Percentiles rank a stretch among this genome's conserved stretches.
Evolutionary conservation across 2,888 invertebrate species (phyloP).

Genomic region (Piscicola geometra): DNA sequence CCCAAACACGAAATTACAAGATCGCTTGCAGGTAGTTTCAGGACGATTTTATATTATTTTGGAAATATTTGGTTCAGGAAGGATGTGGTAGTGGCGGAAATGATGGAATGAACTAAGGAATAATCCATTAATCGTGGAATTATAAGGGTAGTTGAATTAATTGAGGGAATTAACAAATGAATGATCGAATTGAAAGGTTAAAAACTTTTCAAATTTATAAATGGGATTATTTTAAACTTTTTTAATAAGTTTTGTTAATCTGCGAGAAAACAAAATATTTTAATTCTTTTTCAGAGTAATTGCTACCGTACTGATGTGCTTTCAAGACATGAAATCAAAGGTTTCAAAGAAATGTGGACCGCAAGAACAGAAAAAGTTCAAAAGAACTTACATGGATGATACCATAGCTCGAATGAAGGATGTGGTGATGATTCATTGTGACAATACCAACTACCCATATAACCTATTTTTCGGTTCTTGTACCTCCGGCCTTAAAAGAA

Average conservation of each 20-base stretch:
- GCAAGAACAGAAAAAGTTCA: not conserved
- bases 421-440: not conserved
- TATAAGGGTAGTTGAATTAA: no score
- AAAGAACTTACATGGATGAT: not conserved
- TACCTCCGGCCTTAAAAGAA: conserved; percentile 10
- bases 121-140: no score
- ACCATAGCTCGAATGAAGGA: not conserved
- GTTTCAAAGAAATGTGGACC: not conserved
- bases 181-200: no score
- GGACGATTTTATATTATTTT: no score
- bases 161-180: no score
- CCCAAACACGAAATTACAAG: not conserved
- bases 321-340: conserved; percentile 10
- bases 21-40: not conserved
- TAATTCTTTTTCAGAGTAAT: not conserved
- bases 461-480: conserved; percentile 12
- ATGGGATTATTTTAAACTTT: no score
- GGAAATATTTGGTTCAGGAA: no score
- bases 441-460: not conserved
- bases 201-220: no score
- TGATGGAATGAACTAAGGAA: no score
- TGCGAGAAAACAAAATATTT: no score
- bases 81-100: no score
- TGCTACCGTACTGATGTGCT: conserved; percentile 2
- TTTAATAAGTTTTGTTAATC: no score